Conservation (phyloP, 2,888 invertebrate genomes). For the Caenorhabditis sp. region DNA sequence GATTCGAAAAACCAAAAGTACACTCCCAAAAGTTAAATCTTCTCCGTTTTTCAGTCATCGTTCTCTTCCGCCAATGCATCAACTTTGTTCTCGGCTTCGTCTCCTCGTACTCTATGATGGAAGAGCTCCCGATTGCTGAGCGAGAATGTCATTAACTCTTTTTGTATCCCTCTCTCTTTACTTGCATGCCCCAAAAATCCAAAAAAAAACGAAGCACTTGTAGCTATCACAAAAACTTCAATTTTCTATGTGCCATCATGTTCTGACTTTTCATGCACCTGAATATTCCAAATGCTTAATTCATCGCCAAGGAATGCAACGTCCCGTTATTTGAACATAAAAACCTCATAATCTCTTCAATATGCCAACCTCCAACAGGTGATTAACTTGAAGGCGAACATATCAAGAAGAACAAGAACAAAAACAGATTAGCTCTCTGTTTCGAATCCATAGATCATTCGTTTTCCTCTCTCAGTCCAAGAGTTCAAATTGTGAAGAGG, state of each 20-base stretch:
- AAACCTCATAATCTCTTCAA: background rate
- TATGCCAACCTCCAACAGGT: background rate
- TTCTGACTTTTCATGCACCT: no score
- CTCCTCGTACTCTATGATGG: conserved; percentile 33
- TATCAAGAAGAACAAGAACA: background rate
- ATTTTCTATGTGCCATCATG: no score
- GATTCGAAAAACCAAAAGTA: background rate
- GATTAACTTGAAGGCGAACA: conserved; percentile 5
- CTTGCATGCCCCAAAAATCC: background rate
- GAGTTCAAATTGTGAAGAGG: conserved; percentile 14
- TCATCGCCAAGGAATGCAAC: conserved; percentile 12
- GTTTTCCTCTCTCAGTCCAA: conserved; percentile 1
- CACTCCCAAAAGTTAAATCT: background rate
- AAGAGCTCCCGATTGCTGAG: background rate
- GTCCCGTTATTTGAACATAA: conserved; percentile 8
- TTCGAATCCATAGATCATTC: conserved; percentile 13
- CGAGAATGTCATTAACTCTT: background rate
- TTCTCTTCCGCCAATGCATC: conserved; percentile 25
- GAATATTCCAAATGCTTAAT: no score
- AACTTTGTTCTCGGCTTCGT: conserved; percentile 19
- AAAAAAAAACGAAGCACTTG: no score
- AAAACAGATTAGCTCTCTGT: background rate
- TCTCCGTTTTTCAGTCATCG: conserved; percentile 27
- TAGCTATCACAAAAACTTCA: no score
- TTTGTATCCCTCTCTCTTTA: background rate